Conservation (phyloP, 2,797 vertebrate genomes). For the Phoebastria nigripes region DNA sequence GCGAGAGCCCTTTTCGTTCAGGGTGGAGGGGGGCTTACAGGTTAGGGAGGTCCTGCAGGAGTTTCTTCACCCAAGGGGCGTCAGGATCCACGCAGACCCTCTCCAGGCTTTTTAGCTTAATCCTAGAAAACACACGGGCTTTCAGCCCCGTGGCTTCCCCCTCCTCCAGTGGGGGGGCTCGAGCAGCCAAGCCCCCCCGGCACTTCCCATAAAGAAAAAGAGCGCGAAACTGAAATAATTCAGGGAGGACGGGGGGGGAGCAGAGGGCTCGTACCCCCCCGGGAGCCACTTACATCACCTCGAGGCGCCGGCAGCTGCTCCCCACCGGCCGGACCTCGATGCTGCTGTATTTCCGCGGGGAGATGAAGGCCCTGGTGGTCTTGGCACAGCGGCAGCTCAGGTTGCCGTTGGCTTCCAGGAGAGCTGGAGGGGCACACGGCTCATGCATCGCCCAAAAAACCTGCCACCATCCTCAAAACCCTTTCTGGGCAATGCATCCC, state of each 20-base stretch:
- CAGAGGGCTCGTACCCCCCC: fast-evolving
- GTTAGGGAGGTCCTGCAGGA: not conserved
- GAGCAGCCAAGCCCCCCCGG: fast-evolving
- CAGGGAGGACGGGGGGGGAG: fast-evolving
- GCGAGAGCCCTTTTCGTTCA: fast-evolving
- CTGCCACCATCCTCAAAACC: not conserved
- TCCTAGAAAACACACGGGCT: not conserved
- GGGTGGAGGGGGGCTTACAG: not conserved
- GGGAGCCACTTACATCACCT: constrained; percentile 38
- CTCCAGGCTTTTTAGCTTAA: not conserved
- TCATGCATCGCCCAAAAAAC: fast-evolving
- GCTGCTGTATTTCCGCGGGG: not conserved
- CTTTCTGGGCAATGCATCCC: fast-evolving
- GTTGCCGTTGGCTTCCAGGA: constrained; percentile 44
- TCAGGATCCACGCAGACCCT: constrained; percentile 40
- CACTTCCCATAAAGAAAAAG: fast-evolving
- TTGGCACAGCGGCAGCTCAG: constrained; percentile 47
- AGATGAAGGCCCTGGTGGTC: not conserved
- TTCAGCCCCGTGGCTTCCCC: not conserved
- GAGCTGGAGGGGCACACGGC: not conserved
- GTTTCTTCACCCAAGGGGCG: not conserved
- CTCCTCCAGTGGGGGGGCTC: not conserved
- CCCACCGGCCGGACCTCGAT: not conserved
- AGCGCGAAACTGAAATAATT: fast-evolving
- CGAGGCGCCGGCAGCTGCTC: constrained; percentile 48